Conservation (phyloP, 2,888 invertebrate species). For the Diaprepes abbreviatus region DNA sequence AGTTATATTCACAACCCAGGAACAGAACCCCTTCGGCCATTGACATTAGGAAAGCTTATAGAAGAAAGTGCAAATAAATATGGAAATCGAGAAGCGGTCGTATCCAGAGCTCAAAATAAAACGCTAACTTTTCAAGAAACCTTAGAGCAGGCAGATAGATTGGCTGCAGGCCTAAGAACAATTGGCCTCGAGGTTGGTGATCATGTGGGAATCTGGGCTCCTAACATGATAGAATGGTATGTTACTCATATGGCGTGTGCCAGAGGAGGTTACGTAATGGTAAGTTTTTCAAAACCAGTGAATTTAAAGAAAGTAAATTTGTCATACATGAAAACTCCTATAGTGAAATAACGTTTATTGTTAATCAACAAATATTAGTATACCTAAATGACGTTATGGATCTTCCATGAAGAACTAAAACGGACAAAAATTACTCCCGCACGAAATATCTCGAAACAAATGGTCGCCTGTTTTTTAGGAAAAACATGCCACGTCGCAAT, state of each 20-base stretch:
- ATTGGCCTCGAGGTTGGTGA: constrained; percentile 81
- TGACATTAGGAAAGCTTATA: constrained; percentile 73
- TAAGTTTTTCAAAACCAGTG: too few species aligned
- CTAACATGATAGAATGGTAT: constrained; percentile 85
- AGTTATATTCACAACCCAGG: constrained; percentile 72
- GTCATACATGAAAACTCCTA: too few species aligned
- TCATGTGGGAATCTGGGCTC: constrained; percentile 83
- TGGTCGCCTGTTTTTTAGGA: too few species aligned
- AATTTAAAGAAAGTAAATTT: too few species aligned
- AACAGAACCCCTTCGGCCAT: constrained; percentile 68
- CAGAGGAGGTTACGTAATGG: constrained; percentile 80
- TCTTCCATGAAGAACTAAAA: too few species aligned
- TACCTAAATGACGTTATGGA: too few species aligned
- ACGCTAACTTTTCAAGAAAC: constrained; percentile 71
- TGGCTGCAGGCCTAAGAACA: constrained; percentile 78
- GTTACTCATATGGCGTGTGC: constrained; percentile 79
- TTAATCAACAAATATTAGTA: too few species aligned
- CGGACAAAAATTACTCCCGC: too few species aligned
- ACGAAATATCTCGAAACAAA: too few species aligned
- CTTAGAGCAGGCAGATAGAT: constrained; percentile 72
- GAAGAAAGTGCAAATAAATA: constrained; percentile 70
- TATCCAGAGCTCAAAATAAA: constrained; percentile 71
- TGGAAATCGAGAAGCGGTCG: constrained; percentile 72
- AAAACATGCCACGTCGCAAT: too few species aligned
- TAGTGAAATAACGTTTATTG: too few species aligned